Evolutionary conservation across 2,797 vertebrate genomes (phyloP).

Genomic region (Lutjanus campechanus): DNA sequence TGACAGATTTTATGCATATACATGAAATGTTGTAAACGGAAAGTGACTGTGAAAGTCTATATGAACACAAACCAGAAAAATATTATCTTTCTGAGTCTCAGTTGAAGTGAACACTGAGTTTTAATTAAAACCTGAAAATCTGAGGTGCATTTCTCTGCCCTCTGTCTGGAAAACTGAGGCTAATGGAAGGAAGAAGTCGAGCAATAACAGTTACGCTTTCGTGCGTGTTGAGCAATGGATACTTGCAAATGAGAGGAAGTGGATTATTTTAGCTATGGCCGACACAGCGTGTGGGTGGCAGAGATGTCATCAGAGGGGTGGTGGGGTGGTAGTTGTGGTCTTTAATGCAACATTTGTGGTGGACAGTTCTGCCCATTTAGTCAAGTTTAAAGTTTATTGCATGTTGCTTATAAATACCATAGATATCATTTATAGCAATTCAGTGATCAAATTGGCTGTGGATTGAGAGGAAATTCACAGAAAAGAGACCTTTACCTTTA

Average conservation of each 20-base stretch:
- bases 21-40: not conserved
- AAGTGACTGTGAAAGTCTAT: not conserved
- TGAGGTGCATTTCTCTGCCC: not conserved
- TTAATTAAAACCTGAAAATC: slow-evolving; percentile 17
- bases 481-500: not conserved
- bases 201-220: not conserved
- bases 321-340: slow-evolving; percentile 13
- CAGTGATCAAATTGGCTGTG: not conserved
- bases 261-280: slow-evolving; percentile 22
- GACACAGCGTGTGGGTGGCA: slow-evolving; percentile 31
- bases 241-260: slow-evolving; percentile 44
- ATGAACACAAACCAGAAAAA: not conserved
- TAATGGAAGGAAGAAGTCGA: slow-evolving; percentile 33
- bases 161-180: slow-evolving; percentile 17
- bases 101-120: not conserved
- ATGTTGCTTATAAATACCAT: not conserved
- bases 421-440: not conserved
- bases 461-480: not conserved
- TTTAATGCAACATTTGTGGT: not conserved
- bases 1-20: not conserved
- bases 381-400: too few species aligned
- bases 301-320: slow-evolving; percentile 11
- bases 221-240: slow-evolving; percentile 5
- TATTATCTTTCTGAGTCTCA: slow-evolving; percentile 10
- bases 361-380: not conserved